Conservation (phyloP, 1,140 invertebrate species). For the Anoplophora glabripennis region DNA sequence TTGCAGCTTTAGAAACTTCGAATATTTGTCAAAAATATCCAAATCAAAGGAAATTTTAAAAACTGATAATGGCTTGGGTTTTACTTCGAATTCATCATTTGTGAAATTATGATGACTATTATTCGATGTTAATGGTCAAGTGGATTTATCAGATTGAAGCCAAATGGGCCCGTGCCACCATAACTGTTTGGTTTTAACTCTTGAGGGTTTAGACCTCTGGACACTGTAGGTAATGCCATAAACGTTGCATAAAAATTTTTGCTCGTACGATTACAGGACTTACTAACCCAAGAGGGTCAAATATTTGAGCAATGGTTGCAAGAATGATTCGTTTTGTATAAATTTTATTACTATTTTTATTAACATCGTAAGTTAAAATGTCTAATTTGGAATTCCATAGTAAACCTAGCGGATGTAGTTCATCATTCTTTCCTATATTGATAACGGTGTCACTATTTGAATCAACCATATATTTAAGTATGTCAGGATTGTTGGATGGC, state of each 20-base stretch:
- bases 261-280: too few relatives aligned
- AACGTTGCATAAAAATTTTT: neutral
- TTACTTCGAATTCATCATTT: neutral
- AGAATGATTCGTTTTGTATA: neutral
- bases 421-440: too few relatives aligned
- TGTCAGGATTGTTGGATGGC: neutral
- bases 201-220: conserved; percentile 41
- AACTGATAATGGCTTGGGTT: too few relatives aligned
- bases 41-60: too few relatives aligned
- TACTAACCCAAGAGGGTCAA: neutral
- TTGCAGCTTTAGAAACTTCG: too few relatives aligned
- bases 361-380: too few relatives aligned
- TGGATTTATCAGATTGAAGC: neutral
- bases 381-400: too few relatives aligned
- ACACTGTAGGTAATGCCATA: conserved; percentile 33
- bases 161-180: conserved; percentile 46
- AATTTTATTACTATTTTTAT: too few relatives aligned
- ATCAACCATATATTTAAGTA: neutral
- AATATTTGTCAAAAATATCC: too few relatives aligned
- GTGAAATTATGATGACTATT: neutral
- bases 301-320: neutral
- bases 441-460: too few relatives aligned
- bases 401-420: too few relatives aligned
- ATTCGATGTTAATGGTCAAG: neutral
- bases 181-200: conserved; percentile 32